Base-by-base conservation (phyloP, 2,888 invertebrate species). In the Emesis castigata region DNA sequence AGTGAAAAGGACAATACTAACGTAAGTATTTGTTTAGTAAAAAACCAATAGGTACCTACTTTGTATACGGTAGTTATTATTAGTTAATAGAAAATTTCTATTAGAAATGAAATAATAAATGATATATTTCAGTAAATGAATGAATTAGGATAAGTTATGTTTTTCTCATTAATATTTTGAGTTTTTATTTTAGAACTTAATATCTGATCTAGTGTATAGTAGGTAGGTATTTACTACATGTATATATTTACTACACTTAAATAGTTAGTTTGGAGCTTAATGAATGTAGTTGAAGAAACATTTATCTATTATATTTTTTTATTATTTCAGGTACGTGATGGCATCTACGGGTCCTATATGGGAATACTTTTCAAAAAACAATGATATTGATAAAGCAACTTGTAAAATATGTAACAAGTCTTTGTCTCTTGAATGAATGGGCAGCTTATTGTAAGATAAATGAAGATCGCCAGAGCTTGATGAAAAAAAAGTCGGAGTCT, bases 361-460 rank as follows among this genome's bases (percentile, higher is more conserved):
- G 62, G 62, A 62, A 62, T 62, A 62, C 29, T 62, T 62, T 62
- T 29, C 29, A 62, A 62, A 62, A 62, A 31, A 11, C 44, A 44
- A 62, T 14, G 62, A 62, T 62, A 62, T 62, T 14, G 29, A 62
- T 29, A 62, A 16, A 62, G 62, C 29, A 62, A 62, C 62, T 62
- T 62, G 62, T 62, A n/a, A 62, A 62, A 62, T 62, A 62, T 62
- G 62, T 44, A 44, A 44, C 29, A 62, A 62, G 29, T 26, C 29
- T 62, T 26, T 62, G 26, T 62, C 14, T 62, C 62, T 62, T 62
- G 62, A 26, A 26, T 26, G 26, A 26, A 3, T 62, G 62, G 62
- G 62, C 29, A 62, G 62, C 62, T 62, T 62, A 62, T 62, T 62
- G 62, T 29, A 62, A 29, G 14, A 62, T 62, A 62, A 62, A 62